phyloP scores from a whole-genome alignment of 2,113 vertebrate species.

The Atractosteus spatula region DNA sequence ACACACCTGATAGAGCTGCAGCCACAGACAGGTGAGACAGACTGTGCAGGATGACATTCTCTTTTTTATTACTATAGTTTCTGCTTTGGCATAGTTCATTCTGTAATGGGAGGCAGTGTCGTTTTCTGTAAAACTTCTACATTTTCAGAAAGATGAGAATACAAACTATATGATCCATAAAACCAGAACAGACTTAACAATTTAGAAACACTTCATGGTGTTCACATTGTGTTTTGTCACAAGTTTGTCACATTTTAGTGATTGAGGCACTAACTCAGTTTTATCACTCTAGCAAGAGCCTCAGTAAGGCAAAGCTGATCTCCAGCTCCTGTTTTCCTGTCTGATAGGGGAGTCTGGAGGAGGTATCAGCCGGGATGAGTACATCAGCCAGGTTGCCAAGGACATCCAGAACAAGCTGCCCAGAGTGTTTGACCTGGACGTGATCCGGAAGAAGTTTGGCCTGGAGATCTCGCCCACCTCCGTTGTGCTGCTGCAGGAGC shows the following conservation, averaged over 20 bases:
- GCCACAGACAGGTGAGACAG: conserved; percentile 78
- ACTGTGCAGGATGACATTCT: background rate
- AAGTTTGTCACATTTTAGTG: too few species aligned
- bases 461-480: conserved; percentile 68
- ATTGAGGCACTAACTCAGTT: too few species aligned
- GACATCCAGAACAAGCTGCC: conserved; percentile 89
- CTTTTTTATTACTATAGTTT: background rate
- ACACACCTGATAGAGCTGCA: conserved; percentile 84
- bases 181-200: too few species aligned
- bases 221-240: too few species aligned
- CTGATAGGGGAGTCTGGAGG: conserved; percentile 74
- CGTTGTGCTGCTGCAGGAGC: conserved; percentile 90
- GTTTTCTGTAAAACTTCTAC: too few species aligned
- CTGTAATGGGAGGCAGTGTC: too few species aligned
- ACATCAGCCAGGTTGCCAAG: conserved; percentile 80
- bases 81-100: too few species aligned
- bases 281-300: too few species aligned
- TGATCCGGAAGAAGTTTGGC: conserved; percentile 72
- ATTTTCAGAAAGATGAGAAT: background rate
- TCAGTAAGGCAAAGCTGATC: background rate
- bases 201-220: too few species aligned
- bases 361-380: conserved; percentile 81
- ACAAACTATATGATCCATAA: background rate
- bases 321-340: background rate
- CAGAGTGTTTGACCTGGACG: conserved; percentile 73